Percentiles rank a stretch among this genome's conserved stretches.
Evolutionary conservation across 2,113 vertebrate genomes (phyloP).

Genomic region (Oryzias woworae): DNA sequence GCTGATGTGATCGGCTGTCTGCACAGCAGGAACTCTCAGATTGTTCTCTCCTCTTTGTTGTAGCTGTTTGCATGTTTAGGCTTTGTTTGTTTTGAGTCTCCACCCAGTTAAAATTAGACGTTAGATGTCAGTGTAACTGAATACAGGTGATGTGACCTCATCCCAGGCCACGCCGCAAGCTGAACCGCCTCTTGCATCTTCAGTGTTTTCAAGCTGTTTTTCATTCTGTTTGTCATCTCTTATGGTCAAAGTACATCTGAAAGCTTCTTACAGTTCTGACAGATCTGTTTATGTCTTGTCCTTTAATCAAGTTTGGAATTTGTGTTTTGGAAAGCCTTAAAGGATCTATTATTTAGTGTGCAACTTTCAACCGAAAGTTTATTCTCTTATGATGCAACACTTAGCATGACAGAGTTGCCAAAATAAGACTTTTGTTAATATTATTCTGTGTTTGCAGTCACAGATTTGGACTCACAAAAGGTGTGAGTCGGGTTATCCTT

Average conservation of each 20-base stretch:
- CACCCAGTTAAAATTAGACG: slow-evolving; percentile 30
- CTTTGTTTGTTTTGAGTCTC: slow-evolving; percentile 30
- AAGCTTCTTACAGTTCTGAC: not conserved
- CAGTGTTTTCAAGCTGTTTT: slow-evolving; percentile 3
- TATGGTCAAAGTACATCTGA: not conserved
- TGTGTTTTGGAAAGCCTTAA: slow-evolving; percentile 19
- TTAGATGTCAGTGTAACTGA: not conserved
- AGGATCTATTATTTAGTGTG: slow-evolving; percentile 43
- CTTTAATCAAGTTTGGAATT: slow-evolving; percentile 8
- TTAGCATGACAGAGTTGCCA: not conserved
- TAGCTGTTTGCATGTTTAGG: slow-evolving; percentile 6
- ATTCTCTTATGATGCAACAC: slow-evolving; percentile 13
- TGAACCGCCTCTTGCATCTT: too few relatives aligned
- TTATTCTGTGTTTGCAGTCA: not conserved
- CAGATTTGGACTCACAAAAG: not conserved
- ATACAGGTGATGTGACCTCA: not conserved
- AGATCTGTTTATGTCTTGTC: slow-evolving; percentile 23
- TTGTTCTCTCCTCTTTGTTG: slow-evolving; percentile 5
- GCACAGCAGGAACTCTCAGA: slow-evolving; percentile 14
- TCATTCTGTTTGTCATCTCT: slow-evolving; percentile 10
- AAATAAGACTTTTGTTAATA: not conserved
- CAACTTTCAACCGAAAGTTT: slow-evolving; percentile 7
- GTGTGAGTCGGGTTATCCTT: slow-evolving; percentile 1
- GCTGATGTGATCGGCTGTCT: slow-evolving; percentile 53
- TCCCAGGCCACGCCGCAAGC: too few relatives aligned